These are phyloP conservation scores for Perognathus longimembris DNA, from an alignment of 2,113 vertebrate species.

Conservation along the genomic window DNA sequence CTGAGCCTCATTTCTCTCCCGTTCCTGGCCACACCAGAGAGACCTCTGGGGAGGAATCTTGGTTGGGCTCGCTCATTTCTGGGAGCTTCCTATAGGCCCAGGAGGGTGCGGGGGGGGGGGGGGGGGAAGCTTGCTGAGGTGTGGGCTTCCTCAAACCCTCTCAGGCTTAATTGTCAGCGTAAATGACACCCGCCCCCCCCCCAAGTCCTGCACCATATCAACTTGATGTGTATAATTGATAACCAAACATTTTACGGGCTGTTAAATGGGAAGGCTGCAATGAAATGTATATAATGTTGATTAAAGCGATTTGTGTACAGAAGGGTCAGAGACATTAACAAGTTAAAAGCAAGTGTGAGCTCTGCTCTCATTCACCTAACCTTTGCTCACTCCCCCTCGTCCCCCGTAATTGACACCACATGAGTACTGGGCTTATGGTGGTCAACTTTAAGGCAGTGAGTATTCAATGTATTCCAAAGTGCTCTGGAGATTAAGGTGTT, in stretches of 20 bases:
- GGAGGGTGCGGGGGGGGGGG: not conserved
- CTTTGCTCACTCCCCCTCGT: conserved; percentile 71
- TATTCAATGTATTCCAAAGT: conserved; percentile 72
- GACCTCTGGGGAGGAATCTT: conserved; percentile 22
- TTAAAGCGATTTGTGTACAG: conserved; percentile 94
- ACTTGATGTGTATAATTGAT: conserved; percentile 91
- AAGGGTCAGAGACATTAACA: conserved; percentile 95
- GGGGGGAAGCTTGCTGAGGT: conserved; percentile 57
- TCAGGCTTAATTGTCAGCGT: conserved; percentile 78
- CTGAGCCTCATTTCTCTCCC: conserved; percentile 2
- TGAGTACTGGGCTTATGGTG: conserved; percentile 77
- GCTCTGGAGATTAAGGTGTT: conserved; percentile 76
- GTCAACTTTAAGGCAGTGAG: conserved; percentile 77
- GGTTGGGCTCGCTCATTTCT: conserved; percentile 74
- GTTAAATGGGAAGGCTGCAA: conserved; percentile 91
- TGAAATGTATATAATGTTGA: conserved; percentile 92
- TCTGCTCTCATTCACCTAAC: conserved; percentile 86
- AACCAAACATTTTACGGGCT: conserved; percentile 92
- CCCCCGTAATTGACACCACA: conserved; percentile 88
- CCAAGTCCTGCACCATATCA: conserved; percentile 92
- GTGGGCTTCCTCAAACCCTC: conserved; percentile 76
- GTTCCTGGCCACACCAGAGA: not conserved
- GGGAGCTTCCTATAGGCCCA: conserved; percentile 44
- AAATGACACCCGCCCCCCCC: conserved; percentile 73
- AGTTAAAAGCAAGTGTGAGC: conserved; percentile 92